Evolutionary conservation across 1,140 invertebrate genomes (phyloP), one percentile per base, ranked within the genome.

Genomic region (Stegodyphus dumicola): DNA sequence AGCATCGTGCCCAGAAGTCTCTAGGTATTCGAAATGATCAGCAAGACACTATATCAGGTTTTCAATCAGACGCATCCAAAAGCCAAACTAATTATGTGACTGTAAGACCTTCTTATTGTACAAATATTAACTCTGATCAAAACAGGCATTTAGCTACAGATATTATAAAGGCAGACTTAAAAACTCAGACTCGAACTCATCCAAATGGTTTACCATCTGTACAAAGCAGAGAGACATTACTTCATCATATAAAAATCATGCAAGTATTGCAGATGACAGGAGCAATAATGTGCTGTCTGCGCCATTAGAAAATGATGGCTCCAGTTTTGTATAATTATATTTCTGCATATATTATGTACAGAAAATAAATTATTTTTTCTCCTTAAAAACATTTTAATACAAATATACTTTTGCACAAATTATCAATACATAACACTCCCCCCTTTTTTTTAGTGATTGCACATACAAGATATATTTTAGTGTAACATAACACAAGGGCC

Each of bases 301-400:
- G n/a, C 17, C 52, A 48, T 52, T 85, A 54, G 81, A 85, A n/a
- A 69, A 76, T 70, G 84, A 86, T 78, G 84, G 84, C 15, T 86
- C 84, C 9, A 86, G 84, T 78, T 86, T 86, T 65, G 84, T 86
- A 51, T 86, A 52, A 84, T n/a, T 67, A n/a, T 18, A 67, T 67
- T 13, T 15, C 7, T 60, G 9, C 15, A 60, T 11, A 67, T 15
- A 67, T 67, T 7, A 15, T 67, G 17, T 67, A 67, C 65, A 67
- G 11, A 15, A 60, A 67, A 67, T 67, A 67, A 67, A 18, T 67
- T 67, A 18, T 18, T 18, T 17, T 67, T 33, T 33, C 33, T 33
- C 33, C 33, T 33, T 33, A 33, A 33, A 33, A 3, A 33, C n/a
- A n/a, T n/a, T n/a, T n/a, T n/a, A n/a, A n/a, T n/a, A n/a, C n/a